A percentile compares a stretch with the other conserved stretches of the same genome.
Evolutionary conservation across 2,797 vertebrate species (phyloP).

Genomic region (Phaenicophaeus curvirostris): DNA sequence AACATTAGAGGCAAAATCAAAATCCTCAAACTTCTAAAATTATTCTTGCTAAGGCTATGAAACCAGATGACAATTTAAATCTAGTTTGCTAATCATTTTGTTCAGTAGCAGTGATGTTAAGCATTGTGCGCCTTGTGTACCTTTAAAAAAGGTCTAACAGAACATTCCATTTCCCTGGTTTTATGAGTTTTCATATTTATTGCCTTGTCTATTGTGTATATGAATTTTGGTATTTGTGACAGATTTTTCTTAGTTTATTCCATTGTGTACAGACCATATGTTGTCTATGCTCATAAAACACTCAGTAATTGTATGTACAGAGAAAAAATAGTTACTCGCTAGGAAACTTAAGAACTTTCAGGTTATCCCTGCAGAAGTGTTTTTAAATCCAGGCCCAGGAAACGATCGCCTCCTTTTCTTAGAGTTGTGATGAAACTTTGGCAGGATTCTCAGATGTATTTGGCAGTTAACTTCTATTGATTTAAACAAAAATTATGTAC

Average conservation of each 20-base stretch:
- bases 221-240: conserved; percentile 17
- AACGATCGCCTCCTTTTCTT: conserved; percentile 17
- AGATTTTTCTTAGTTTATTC: conserved; percentile 6
- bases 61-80: neutral
- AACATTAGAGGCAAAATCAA: neutral
- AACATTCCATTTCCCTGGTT: conserved; percentile 4
- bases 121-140: neutral
- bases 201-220: neutral
- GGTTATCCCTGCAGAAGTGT: conserved; percentile 38
- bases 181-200: conserved; percentile 49
- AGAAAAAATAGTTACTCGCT: neutral
- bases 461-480: conserved; percentile 36
- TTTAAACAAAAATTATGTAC: conserved; percentile 48
- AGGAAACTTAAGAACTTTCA: conserved; percentile 33
- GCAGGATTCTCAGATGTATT: neutral
- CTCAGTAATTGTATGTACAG: neutral
- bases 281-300: conserved; percentile 33
- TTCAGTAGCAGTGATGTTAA: neutral
- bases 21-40: neutral
- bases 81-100: neutral
- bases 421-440: conserved; percentile 23
- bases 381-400: conserved; percentile 39
- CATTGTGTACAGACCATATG: neutral
- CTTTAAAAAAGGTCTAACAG: neutral
- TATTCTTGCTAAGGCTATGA: neutral